Base-by-base conservation (phyloP, 2,888 invertebrate genomes). In the Hoplodrina ambigua region DNA sequence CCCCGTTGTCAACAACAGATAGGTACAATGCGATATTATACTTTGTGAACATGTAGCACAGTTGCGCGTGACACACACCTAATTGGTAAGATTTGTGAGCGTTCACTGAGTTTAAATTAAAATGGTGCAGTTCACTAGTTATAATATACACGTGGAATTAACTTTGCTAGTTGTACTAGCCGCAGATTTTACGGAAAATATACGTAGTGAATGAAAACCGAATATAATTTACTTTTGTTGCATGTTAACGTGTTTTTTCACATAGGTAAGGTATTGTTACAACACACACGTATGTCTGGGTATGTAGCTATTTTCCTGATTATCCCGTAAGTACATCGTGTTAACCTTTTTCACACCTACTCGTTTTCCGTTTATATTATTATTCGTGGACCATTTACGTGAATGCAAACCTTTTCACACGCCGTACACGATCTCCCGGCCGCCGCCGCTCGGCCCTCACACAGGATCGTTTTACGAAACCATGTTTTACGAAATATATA, bases 41-140 rank as follows among this genome's bases (percentile, higher is more conserved):
- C 60, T 74, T 56, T 68, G 80, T 52, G 62, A 55, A 74, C 58
- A 54, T 58, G 46, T 61, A 6, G 10, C 49, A 63, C 57, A 56
- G 25, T 44, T 54, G 71, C 55, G 10, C 49, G 30, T 80, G 78
- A 75, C 81, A 78, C 25, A 76, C 44, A 20, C 46, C 3, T 46
- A 62, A 62, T 75, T 62, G 80, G 69, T 75, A 75, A 70, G 65
- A 75, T 80, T 75, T 65, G 61, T 25, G 54, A 53, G n/a, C 20
- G 54, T 64, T 44, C 37, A 53, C 49, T 1, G 75, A 53, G 44
- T 46, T 64, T 46, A 37, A 75, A 57, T 63, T 63, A n/a, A 78
- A 67, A 64, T 15, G 0, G 8, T 46, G 17, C n/a, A 50, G 33
- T 41, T 52, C 56, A 33, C 54, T 19, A 59, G 25, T n/a, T 30